A percentile compares a stretch with the other conserved stretches of the same genome.
These are phyloP conservation scores for Megalops atlanticus DNA, from an alignment of 2,113 vertebrate species.

Conservation along the genomic window DNA sequence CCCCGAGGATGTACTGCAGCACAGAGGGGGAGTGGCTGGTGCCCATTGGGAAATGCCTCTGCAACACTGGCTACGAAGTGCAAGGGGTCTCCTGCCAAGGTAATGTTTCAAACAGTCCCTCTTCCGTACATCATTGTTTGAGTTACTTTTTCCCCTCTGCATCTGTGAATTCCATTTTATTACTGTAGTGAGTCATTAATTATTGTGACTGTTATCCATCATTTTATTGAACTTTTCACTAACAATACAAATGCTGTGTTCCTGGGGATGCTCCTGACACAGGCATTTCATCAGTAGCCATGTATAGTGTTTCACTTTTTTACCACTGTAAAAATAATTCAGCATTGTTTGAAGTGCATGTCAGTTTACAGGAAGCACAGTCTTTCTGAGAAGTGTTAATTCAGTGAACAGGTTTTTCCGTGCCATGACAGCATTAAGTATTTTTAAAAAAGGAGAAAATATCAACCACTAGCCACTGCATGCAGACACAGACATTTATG, in stretches of 20 bases:
- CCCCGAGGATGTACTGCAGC: constrained; percentile 99
- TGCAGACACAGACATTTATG: too few relatives aligned
- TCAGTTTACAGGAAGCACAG: not conserved
- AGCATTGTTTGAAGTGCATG: not conserved
- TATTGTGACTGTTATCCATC: not conserved
- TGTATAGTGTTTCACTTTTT: not conserved
- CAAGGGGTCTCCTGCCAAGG: constrained; percentile 88
- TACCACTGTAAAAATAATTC: too few relatives aligned
- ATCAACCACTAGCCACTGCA: too few relatives aligned
- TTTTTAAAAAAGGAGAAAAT: too few relatives aligned
- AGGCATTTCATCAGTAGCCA: not conserved
- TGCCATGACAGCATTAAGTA: not conserved
- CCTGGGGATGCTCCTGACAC: not conserved
- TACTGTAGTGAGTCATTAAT: not conserved
- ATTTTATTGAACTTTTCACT: not conserved
- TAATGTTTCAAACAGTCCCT: constrained; percentile 59
- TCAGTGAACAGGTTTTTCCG: not conserved
- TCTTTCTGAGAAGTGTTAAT: not conserved
- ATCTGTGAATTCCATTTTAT: not conserved
- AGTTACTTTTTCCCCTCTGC: not conserved
- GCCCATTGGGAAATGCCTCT: constrained; percentile 95
- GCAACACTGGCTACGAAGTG: constrained; percentile 89
- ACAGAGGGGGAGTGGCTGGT: constrained; percentile 99
- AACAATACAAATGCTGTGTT: not conserved
- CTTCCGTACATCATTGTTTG: not conserved